These are phyloP conservation scores for Teleopsis dalmanni DNA, from an alignment of 1,140 invertebrate genomes.

Conservation along the genomic window DNA sequence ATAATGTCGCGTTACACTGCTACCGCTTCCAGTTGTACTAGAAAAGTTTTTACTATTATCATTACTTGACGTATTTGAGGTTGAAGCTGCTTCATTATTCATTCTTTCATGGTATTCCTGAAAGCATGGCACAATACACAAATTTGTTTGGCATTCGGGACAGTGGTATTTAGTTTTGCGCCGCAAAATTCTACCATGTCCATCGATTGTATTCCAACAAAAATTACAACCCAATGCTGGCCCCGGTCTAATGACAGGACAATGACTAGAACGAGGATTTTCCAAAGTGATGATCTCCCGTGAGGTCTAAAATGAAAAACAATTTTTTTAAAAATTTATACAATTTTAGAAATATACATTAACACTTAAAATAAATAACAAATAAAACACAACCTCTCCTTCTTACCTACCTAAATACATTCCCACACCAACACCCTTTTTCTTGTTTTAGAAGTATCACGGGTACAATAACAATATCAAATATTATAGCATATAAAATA, in stretches of 20 bases:
- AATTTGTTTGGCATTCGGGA: constrained; percentile 76
- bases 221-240: constrained; percentile 77
- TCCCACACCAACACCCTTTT: too few species aligned
- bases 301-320: constrained; percentile 26
- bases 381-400: too few species aligned
- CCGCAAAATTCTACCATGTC: constrained; percentile 66
- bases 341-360: constrained; percentile 4
- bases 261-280: constrained; percentile 55
- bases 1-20: constrained; percentile 26
- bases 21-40: constrained; percentile 5
- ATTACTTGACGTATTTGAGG: constrained; percentile 1
- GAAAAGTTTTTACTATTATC: constrained; percentile 6
- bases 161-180: constrained; percentile 83
- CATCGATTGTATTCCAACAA: constrained; percentile 81
- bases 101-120: constrained; percentile 66
- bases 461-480: too few species aligned
- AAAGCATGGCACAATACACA: constrained; percentile 80
- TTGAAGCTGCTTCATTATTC: constrained; percentile 30
- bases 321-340: too few species aligned
- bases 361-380: too few species aligned
- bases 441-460: too few species aligned
- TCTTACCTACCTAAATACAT: too few species aligned
- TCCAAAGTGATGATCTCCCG: constrained; percentile 41
- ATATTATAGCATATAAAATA: too few species aligned
- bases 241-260: constrained; percentile 67